Evolutionary conservation across 2,113 vertebrate genomes (phyloP).

Genomic region (Halichoerus grypus): DNA sequence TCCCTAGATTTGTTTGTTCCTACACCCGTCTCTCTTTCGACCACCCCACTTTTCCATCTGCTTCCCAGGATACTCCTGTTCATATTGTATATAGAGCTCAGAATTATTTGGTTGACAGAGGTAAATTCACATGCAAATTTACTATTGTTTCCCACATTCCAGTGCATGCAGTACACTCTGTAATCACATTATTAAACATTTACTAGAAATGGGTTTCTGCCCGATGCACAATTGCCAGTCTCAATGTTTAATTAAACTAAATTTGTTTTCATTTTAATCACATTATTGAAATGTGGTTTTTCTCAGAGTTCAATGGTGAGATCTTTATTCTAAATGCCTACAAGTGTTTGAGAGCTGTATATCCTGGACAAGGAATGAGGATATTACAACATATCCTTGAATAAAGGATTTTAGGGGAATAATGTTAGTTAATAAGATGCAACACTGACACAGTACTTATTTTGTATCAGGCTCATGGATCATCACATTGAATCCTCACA

Average conservation of each 20-base stretch:
- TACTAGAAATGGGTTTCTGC: conserved; percentile 54
- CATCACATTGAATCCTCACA: background rate
- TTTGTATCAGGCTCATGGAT: background rate
- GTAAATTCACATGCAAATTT: conserved; percentile 65
- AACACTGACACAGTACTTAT: background rate
- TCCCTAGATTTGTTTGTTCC: background rate
- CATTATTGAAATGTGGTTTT: conserved; percentile 48
- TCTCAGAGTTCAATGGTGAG: conserved; percentile 35
- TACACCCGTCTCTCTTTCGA: background rate
- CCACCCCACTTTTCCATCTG: background rate
- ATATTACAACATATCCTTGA: background rate
- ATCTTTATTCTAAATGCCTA: conserved; percentile 59
- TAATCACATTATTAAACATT: conserved; percentile 71
- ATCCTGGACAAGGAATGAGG: background rate
- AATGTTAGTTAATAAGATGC: background rate
- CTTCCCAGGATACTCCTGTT: background rate
- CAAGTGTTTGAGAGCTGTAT: background rate
- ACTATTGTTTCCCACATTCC: background rate
- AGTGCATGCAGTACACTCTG: background rate
- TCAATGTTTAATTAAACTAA: conserved; percentile 67
- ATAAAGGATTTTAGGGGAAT: background rate
- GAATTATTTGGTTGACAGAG: conserved; percentile 27
- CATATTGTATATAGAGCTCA: background rate
- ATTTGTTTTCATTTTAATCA: conserved; percentile 72
- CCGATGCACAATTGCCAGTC: conserved; percentile 2